These are phyloP conservation scores for Clytia hemisphaerica DNA, from an alignment of 30 jellyfish, hydroid and myxozoan species.

Conservation along the genomic window DNA sequence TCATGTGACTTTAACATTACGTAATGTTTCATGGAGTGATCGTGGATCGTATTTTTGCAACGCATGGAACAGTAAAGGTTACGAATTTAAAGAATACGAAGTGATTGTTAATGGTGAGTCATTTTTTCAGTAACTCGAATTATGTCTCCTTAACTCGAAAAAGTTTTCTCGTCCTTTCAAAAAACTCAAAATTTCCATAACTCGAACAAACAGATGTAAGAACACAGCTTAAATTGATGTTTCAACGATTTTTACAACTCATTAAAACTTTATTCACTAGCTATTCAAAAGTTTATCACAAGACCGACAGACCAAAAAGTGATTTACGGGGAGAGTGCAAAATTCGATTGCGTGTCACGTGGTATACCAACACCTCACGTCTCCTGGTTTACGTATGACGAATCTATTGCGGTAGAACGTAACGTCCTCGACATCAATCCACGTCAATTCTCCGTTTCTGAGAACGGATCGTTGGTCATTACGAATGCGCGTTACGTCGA, in stretches of 20 bases:
- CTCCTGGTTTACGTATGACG: constrained; percentile 27
- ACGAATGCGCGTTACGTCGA: constrained; percentile 31
- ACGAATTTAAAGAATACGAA: constrained; percentile 31
- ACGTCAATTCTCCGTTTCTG: constrained; percentile 33
- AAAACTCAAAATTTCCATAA: no score
- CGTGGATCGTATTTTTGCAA: constrained; percentile 71
- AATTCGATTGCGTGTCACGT: constrained; percentile 37
- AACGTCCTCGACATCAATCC: constrained; percentile 52
- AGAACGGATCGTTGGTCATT: constrained; percentile 41
- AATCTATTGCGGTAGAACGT: constrained; percentile 10
- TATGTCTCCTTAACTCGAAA: no score
- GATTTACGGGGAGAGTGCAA: constrained; percentile 37
- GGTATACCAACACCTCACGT: constrained; percentile 69
- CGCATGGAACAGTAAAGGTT: constrained; percentile 75
- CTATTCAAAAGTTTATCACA: constrained; percentile 39
- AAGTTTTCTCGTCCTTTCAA: no score
- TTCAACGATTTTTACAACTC: no score
- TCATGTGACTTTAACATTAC: constrained; percentile 4
- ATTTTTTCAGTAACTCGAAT: background rate
- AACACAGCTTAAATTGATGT: no score
- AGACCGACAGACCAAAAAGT: constrained; percentile 32
- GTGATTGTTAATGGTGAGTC: constrained; percentile 65
- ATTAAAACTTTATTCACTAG: no score
- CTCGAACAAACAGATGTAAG: no score
- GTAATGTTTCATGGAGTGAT: constrained; percentile 66